Percentiles rank a stretch among this genome's conserved stretches.
Conservation (phyloP, 2,797 vertebrate genomes). For the Allobates femoralis region DNA sequence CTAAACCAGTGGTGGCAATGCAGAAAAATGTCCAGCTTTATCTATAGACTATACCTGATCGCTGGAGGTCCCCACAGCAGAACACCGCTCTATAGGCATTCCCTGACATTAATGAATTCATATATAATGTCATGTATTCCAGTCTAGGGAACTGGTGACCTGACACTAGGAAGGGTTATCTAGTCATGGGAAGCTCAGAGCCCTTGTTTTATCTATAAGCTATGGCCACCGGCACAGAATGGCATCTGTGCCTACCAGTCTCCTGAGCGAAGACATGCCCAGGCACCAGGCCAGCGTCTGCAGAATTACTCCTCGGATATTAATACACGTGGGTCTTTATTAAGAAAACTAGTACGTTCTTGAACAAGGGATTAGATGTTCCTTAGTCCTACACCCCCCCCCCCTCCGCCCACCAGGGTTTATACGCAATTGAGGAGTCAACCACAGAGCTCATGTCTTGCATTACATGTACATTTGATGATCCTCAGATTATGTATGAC, state of each 20-base stretch:
- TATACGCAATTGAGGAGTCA: not conserved
- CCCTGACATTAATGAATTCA: too few relatives aligned
- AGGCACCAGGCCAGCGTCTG: constrained; percentile 3
- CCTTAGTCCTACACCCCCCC: not conserved
- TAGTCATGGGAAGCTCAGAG: not conserved
- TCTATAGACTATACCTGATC: too few relatives aligned
- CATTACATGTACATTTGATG: not conserved
- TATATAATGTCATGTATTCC: too few relatives aligned
- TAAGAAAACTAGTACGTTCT: constrained; percentile 1
- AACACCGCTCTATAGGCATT: too few relatives aligned
- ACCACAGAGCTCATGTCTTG: not conserved
- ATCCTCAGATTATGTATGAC: not conserved
- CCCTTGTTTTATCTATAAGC: constrained; percentile 13
- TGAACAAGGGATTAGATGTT: constrained; percentile 10
- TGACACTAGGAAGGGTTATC: too few relatives aligned
- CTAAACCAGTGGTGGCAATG: not conserved
- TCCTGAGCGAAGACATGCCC: constrained; percentile 18
- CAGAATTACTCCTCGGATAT: constrained; percentile 9
- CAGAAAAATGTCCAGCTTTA: not conserved
- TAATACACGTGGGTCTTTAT: constrained; percentile 10
- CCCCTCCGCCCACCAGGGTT: not conserved
- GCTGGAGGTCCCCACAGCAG: not conserved
- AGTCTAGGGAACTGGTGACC: not conserved
- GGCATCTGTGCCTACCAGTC: constrained; percentile 8
- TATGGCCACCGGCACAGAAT: constrained; percentile 6